phyloP scores from a whole-genome alignment of 2,113 vertebrate species.

The Peromyscus californicus region DNA sequence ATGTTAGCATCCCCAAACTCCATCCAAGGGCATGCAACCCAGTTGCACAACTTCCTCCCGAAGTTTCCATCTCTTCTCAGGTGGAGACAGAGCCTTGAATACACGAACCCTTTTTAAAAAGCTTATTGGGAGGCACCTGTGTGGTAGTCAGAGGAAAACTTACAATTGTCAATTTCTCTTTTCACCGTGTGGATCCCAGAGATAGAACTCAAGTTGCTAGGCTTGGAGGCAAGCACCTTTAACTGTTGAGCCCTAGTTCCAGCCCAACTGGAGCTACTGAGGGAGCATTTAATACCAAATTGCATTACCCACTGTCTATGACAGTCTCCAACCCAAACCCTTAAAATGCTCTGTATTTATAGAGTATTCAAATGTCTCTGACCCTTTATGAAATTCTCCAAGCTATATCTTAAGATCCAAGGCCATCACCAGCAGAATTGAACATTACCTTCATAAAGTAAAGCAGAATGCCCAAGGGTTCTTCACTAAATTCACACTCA shows the following conservation, averaged over 20 bases:
- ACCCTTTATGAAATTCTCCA: constrained; percentile 4
- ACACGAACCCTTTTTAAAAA: background rate
- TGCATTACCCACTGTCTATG: background rate
- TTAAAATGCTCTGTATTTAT: background rate
- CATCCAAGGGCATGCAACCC: background rate
- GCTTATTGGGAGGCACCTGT: background rate
- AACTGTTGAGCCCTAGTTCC: background rate
- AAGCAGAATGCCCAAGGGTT: background rate
- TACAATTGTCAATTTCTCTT: background rate
- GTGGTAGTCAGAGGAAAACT: background rate
- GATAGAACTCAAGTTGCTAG: background rate
- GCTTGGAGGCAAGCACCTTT: background rate
- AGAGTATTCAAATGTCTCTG: background rate
- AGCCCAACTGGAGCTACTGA: background rate
- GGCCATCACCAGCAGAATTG: background rate
- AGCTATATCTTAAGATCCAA: background rate
- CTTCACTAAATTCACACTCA: background rate
- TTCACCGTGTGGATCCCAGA: background rate
- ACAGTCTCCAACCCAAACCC: background rate
- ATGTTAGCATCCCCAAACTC: background rate
- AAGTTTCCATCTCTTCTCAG: background rate
- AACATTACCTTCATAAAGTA: background rate
- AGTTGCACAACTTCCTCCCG: too few relatives aligned
- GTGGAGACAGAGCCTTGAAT: background rate
- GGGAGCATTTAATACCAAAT: background rate